Conservation (phyloP, 2,797 vertebrate species). For the Chelmon rostratus region DNA sequence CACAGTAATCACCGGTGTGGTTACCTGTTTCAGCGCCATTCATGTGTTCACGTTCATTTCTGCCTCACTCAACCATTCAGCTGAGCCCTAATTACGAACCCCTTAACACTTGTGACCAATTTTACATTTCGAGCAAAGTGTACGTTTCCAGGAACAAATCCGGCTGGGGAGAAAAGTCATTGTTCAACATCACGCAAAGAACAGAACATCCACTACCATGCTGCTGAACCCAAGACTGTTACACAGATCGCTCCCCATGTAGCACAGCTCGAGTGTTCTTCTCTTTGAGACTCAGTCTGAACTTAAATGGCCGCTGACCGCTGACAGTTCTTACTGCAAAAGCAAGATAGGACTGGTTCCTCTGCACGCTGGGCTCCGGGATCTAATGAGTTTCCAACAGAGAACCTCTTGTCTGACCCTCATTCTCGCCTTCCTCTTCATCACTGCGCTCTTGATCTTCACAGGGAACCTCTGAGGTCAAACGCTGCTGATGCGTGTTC, state of each 20-base stretch:
- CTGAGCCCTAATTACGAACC: slow-evolving; percentile 35
- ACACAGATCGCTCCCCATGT: background rate
- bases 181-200: slow-evolving; percentile 34
- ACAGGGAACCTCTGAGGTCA: slow-evolving; percentile 47
- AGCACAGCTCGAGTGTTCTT: slow-evolving; percentile 34
- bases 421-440: slow-evolving; percentile 52
- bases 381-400: slow-evolving; percentile 72
- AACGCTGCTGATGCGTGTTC: slow-evolving; percentile 23
- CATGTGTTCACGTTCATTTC: slow-evolving; percentile 27
- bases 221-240: slow-evolving; percentile 9
- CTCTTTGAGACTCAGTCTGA: slow-evolving; percentile 35
- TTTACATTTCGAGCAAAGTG: slow-evolving; percentile 34
- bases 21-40: slow-evolving; percentile 46
- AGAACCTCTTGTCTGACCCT: slow-evolving; percentile 55
- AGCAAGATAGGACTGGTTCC: slow-evolving; percentile 52
- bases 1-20: slow-evolving; percentile 38
- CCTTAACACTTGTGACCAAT: slow-evolving; percentile 17
- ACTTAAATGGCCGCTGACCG: slow-evolving; percentile 47
- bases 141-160: slow-evolving; percentile 36
- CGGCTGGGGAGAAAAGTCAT: slow-evolving; percentile 7
- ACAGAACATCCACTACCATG: slow-evolving; percentile 15
- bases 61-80: slow-evolving; percentile 32
- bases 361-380: slow-evolving; percentile 44
- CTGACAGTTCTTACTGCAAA: slow-evolving; percentile 36
- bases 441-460: slow-evolving; percentile 63